Percentiles rank a stretch among this genome's conserved stretches.
Evolutionary conservation across 2,113 vertebrate genomes (phyloP).

Genomic region (Conger conger): DNA sequence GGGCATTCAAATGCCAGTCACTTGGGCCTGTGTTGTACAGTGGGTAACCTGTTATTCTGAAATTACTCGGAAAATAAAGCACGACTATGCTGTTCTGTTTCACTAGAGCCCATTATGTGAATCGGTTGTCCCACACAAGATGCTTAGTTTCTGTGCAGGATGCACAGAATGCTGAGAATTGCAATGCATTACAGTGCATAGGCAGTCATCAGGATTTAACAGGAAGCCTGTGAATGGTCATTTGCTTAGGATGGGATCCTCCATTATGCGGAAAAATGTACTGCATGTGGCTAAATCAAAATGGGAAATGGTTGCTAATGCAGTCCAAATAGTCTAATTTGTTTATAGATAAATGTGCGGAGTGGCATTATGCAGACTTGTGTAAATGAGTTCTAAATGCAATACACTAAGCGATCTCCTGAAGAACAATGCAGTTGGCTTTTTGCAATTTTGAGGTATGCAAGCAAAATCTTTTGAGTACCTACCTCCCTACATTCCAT

Average conservation of each 20-base stretch:
- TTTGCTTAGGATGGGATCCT: constrained; percentile 9
- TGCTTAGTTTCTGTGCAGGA: not conserved
- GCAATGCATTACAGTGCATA: not conserved
- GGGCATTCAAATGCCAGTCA: not conserved
- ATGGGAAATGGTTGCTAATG: not conserved
- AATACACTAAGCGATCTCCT: not conserved
- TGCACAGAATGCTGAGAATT: not conserved
- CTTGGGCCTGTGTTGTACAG: not conserved
- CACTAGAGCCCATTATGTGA: not conserved
- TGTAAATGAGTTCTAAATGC: not conserved
- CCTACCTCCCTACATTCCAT: not conserved
- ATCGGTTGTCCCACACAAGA: not conserved
- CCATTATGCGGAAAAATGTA: not conserved
- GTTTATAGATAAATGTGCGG: not conserved
- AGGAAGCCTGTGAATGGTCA: constrained; percentile 18
- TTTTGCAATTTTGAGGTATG: not conserved
- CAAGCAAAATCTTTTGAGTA: not conserved
- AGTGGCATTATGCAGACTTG: not conserved
- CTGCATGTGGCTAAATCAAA: not conserved
- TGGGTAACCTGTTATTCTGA: not conserved
- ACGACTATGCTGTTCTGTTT: not conserved
- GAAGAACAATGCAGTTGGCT: not conserved
- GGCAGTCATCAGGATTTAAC: not conserved
- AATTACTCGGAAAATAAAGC: not conserved
- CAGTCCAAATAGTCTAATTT: not conserved